Conservation (phyloP, 1,140 invertebrate species). For the Hyles vespertilio region DNA sequence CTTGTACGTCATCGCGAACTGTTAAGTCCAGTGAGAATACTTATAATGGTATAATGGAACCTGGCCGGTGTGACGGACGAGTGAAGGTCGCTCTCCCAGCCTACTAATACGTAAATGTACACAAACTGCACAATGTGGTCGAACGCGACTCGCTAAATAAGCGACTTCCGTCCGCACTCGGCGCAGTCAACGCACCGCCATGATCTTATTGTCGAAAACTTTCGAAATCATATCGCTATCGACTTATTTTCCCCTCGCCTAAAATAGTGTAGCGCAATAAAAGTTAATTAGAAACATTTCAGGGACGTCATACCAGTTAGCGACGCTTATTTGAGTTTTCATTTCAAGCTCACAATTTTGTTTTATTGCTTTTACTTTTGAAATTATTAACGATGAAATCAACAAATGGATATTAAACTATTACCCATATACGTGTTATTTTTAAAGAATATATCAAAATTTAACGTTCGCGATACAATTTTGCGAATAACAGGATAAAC, state of each 20-base stretch:
- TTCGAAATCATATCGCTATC: not conserved
- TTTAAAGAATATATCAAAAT: too few species aligned
- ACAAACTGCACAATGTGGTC: conserved; percentile 7
- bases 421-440: too few species aligned
- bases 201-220: conserved; percentile 19
- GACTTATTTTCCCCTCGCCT: not conserved
- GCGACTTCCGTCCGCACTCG: conserved; percentile 35
- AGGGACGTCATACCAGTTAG: not conserved
- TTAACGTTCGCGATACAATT: too few species aligned
- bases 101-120: conserved; percentile 14
- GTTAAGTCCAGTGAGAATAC: not conserved
- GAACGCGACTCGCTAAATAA: conserved; percentile 40
- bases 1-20: not conserved
- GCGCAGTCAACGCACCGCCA: not conserved
- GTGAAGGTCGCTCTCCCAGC: conserved; percentile 40
- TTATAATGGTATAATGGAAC: conserved; percentile 43
- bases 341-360: not conserved
- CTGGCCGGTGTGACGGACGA: conserved; percentile 31
- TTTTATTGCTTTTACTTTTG: too few species aligned
- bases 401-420: not conserved
- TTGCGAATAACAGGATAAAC: too few species aligned
- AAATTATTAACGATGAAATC: not conserved
- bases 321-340: not conserved
- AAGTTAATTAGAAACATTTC: conserved; percentile 1
- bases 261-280: not conserved